Percentiles rank a stretch among this genome's conserved stretches.
Conservation (phyloP, 2,797 vertebrate species). For the Danio choprae region DNA sequence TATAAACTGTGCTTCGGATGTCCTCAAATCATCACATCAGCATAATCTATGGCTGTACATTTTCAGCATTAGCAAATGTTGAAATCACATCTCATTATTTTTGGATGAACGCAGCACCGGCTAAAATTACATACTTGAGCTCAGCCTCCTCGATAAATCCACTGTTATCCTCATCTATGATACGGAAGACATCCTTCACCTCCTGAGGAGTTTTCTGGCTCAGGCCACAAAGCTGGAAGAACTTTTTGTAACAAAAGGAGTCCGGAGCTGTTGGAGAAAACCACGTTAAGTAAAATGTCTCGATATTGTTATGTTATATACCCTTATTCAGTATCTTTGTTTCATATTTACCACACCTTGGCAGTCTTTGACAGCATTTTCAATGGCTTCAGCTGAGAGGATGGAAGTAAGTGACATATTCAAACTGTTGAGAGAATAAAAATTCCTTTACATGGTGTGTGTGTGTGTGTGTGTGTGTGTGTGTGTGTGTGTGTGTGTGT, state of each 20-base stretch:
- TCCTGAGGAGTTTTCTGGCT: slow-evolving; percentile 88
- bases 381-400: slow-evolving; percentile 91
- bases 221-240: slow-evolving; percentile 93
- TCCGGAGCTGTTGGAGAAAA: slow-evolving; percentile 83
- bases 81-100: neutral
- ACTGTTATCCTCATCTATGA: slow-evolving; percentile 91
- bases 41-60: neutral
- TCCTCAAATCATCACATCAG: neutral
- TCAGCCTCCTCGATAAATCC: slow-evolving; percentile 94
- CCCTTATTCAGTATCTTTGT: neutral
- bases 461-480: too few relatives aligned
- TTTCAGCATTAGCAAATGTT: neutral
- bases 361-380: slow-evolving; percentile 93
- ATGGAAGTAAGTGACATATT: slow-evolving; percentile 94
- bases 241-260: slow-evolving; percentile 93
- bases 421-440: slow-evolving; percentile 71
- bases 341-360: slow-evolving; percentile 82
- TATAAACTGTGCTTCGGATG: neutral
- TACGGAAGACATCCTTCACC: slow-evolving; percentile 88
- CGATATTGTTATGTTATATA: neutral
- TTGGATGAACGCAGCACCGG: neutral
- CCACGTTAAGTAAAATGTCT: neutral
- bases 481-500: too few relatives aligned
- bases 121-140: slow-evolving; percentile 84
- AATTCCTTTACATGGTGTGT: neutral